Conservation (phyloP, 2,797 vertebrate species). For the Sebastes iracundus region DNA sequence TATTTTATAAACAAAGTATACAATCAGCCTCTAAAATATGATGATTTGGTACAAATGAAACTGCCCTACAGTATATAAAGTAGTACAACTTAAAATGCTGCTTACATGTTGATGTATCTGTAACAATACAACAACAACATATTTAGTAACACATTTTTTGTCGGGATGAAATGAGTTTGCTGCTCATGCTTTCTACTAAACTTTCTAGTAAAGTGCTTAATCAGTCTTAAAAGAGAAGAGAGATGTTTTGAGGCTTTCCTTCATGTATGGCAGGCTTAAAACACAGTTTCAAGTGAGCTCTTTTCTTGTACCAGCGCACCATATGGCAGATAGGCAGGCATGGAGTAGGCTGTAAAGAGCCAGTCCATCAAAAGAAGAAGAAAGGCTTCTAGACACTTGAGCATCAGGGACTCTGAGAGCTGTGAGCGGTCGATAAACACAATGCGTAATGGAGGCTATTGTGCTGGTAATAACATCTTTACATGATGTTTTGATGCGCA, state of each 20-base stretch:
- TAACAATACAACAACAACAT: not conserved
- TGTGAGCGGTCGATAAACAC: constrained; percentile 55
- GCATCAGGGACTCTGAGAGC: constrained; percentile 58
- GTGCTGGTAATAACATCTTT: constrained; percentile 39
- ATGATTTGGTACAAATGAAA: not conserved
- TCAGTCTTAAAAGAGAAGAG: constrained; percentile 5
- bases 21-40: not conserved
- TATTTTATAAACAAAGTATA: no score
- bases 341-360: constrained; percentile 45
- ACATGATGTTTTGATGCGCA: constrained; percentile 30
- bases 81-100: not conserved
- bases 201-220: not conserved
- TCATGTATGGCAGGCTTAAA: constrained; percentile 29
- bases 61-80: no score
- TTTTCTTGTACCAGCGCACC: constrained; percentile 63
- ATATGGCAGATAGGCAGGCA: constrained; percentile 84
- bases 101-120: not conserved
- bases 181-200: not conserved
- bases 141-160: not conserved
- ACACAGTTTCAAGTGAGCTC: constrained; percentile 33
- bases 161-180: not conserved
- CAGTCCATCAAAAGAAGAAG: constrained; percentile 72
- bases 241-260: constrained; percentile 24
- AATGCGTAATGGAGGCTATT: constrained; percentile 49
- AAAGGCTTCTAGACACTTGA: constrained; percentile 66